Conservation (phyloP, 2,113 vertebrate species). For the Dunckerocampus dactyliophorus region DNA sequence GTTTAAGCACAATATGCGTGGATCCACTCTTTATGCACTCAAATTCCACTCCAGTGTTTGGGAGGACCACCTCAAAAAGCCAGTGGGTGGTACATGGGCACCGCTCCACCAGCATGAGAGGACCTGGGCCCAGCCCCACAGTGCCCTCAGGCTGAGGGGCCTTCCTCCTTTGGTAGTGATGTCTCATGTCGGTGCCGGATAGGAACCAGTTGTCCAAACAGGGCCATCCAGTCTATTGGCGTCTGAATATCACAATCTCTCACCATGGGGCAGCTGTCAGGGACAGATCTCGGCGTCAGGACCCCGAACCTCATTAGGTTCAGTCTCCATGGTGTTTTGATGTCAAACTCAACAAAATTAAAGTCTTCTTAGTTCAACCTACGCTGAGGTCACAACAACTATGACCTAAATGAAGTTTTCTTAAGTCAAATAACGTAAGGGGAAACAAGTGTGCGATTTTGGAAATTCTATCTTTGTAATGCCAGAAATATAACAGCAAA, state of each 20-base stretch:
- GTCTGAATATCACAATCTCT: slow-evolving; percentile 53
- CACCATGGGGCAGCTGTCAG: slow-evolving; percentile 51
- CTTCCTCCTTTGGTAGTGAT: slow-evolving; percentile 27
- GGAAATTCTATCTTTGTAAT: not conserved
- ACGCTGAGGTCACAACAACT: slow-evolving; percentile 3
- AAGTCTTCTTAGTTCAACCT: slow-evolving; percentile 45
- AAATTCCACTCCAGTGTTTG: slow-evolving; percentile 13
- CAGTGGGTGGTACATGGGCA: slow-evolving; percentile 51
- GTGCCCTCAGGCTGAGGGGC: slow-evolving; percentile 46
- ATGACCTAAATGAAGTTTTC: not conserved
- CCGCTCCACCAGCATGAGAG: slow-evolving; percentile 22
- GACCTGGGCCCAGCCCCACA: slow-evolving; percentile 16
- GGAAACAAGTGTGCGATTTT: not conserved
- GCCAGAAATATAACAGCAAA: slow-evolving; percentile 12
- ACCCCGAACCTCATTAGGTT: slow-evolving; percentile 45
- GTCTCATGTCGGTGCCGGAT: slow-evolving; percentile 51
- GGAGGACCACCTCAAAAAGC: slow-evolving; percentile 30
- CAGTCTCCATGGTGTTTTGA: slow-evolving; percentile 47
- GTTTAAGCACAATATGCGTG: slow-evolving; percentile 23
- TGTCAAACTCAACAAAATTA: slow-evolving; percentile 43
- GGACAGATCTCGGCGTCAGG: slow-evolving; percentile 54
- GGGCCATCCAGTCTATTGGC: slow-evolving; percentile 43
- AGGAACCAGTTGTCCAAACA: slow-evolving; percentile 79
- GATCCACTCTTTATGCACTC: slow-evolving; percentile 5
- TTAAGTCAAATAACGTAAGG: not conserved